A percentile compares a stretch with the other conserved stretches of the same genome.
Conservation (phyloP, 2,888 invertebrate species). For the Pristionchus mayeri region DNA sequence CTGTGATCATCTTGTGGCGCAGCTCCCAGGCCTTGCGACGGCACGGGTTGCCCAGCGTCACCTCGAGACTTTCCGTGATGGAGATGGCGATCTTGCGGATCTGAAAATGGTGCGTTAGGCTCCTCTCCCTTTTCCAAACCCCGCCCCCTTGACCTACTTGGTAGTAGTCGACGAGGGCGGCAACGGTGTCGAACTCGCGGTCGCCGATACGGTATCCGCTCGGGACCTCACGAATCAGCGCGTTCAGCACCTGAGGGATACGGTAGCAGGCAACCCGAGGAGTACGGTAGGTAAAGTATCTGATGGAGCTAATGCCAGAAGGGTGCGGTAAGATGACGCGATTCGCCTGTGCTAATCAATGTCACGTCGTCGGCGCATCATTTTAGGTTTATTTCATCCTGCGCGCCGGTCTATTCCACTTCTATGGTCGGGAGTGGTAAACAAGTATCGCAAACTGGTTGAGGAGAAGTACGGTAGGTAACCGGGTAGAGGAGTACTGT, state of each 20-base stretch:
- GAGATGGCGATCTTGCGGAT: slow-evolving; percentile 53
- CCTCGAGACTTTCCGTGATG: slow-evolving; percentile 41
- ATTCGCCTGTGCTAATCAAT: too few relatives aligned
- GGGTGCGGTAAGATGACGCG: not conserved
- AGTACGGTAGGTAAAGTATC: not conserved
- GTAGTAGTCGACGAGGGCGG: slow-evolving; percentile 53
- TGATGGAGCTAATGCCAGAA: too few relatives aligned
- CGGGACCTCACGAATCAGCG: slow-evolving; percentile 45
- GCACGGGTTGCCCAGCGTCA: slow-evolving; percentile 52
- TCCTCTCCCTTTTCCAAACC: too few relatives aligned
- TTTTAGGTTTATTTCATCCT: too few relatives aligned
- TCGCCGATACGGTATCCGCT: slow-evolving; percentile 46
- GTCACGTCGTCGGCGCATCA: too few relatives aligned
- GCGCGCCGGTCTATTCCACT: too few relatives aligned
- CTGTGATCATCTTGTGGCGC: slow-evolving; percentile 54
- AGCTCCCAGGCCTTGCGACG: slow-evolving; percentile 58
- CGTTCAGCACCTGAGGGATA: slow-evolving; percentile 53
- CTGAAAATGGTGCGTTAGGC: too few relatives aligned
- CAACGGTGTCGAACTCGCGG: slow-evolving; percentile 51
- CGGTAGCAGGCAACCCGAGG: not conserved
- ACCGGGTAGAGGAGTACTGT: too few relatives aligned
- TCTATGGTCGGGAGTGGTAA: too few relatives aligned
- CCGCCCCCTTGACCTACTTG: too few relatives aligned
- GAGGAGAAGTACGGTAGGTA: too few relatives aligned
- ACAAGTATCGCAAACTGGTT: too few relatives aligned